Percentiles rank a stretch among this genome's conserved stretches.
phyloP scores from a whole-genome alignment of 2,888 invertebrate genomes.

The Acleris emargana region DNA sequence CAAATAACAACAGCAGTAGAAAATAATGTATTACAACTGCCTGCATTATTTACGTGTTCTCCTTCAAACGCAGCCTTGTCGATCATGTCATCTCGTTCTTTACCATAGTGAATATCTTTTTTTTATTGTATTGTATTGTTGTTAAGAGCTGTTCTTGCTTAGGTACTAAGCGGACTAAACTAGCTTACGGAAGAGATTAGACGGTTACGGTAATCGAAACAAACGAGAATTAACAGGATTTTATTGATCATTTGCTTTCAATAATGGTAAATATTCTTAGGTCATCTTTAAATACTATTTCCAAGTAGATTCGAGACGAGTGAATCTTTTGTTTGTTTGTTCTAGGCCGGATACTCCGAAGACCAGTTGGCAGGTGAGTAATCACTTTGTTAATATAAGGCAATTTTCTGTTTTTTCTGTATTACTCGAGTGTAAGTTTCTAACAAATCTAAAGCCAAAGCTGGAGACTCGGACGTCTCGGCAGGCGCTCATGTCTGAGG shows the following conservation, averaged over 20 bases:
- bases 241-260: slow-evolving; percentile 1
- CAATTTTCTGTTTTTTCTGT: neutral
- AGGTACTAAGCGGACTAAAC: neutral
- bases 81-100: too few relatives aligned
- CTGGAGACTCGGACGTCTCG: neutral
- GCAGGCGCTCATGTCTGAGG: slow-evolving; percentile 38
- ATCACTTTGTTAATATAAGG: slow-evolving; percentile 46
- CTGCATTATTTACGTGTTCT: too few relatives aligned
- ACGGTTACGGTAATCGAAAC: slow-evolving; percentile 20
- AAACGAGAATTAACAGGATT: slow-evolving; percentile 21
- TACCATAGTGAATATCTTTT: too few relatives aligned
- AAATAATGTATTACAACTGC: too few relatives aligned
- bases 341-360: slow-evolving; percentile 94
- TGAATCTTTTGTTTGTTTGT: slow-evolving; percentile 47
- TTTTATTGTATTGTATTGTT: too few relatives aligned
- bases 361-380: slow-evolving; percentile 96
- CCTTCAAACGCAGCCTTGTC: too few relatives aligned
- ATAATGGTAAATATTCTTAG: slow-evolving; percentile 28
- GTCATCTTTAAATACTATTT: neutral
- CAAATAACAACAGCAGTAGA: too few relatives aligned
- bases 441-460: neutral
- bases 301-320: neutral
- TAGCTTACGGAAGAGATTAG: neutral
- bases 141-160: too few relatives aligned
- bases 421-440: neutral